These are phyloP conservation scores for Lycaon pictus DNA, from an alignment of 2,113 vertebrate species.

Conservation along the genomic window DNA sequence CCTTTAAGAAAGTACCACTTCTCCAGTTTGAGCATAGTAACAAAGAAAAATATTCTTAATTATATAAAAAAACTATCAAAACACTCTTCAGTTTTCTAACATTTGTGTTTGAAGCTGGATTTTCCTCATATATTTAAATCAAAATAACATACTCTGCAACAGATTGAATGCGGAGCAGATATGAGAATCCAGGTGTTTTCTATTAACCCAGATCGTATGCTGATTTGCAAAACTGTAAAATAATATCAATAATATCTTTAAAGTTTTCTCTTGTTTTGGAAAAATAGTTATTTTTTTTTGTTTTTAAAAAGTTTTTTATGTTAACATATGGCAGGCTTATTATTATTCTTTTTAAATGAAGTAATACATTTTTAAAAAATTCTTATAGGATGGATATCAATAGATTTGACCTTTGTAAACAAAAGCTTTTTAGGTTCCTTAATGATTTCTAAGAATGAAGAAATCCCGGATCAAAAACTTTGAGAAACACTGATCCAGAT, in stretches of 20 bases:
- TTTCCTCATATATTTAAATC: background rate
- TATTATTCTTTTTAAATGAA: background rate
- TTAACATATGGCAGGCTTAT: background rate
- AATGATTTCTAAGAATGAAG: background rate
- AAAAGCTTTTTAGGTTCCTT: background rate
- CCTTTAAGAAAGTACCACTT: background rate
- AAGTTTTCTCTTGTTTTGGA: background rate
- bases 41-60: background rate
- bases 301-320: background rate
- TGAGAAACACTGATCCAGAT: background rate
- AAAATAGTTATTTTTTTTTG: background rate
- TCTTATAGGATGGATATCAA: background rate
- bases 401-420: background rate
- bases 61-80: background rate
- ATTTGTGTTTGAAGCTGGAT: background rate
- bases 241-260: background rate
- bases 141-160: background rate
- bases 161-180: background rate
- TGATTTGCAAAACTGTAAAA: background rate
- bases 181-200: background rate
- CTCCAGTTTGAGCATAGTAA: background rate
- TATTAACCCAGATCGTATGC: background rate
- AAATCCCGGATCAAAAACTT: background rate
- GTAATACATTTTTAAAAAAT: background rate
- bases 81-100: background rate